Evolutionary conservation across 1,140 invertebrate species (phyloP).

Genomic region (Prorops nasuta): DNA sequence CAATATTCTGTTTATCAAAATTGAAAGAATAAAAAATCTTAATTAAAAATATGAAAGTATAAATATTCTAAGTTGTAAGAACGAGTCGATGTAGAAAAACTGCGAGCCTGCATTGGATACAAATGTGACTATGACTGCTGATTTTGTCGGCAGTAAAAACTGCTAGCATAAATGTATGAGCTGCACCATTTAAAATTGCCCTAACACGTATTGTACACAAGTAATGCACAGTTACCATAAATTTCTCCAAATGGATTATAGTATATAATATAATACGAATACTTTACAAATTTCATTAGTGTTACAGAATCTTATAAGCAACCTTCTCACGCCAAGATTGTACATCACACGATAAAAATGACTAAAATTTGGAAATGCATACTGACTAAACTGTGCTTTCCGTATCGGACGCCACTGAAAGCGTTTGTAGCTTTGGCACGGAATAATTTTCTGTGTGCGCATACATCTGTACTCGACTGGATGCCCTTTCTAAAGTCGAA

Average conservation of each 20-base stretch:
- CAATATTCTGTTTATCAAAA: too few relatives aligned
- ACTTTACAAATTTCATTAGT: slow-evolving; percentile 21
- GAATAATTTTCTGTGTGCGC: slow-evolving; percentile 58
- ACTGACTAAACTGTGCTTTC: slow-evolving; percentile 47
- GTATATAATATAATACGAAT: slow-evolving; percentile 11
- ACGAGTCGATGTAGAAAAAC: too few relatives aligned
- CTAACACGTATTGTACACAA: not conserved
- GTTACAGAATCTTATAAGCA: too few relatives aligned
- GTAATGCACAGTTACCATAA: not conserved
- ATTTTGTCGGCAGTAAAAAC: too few relatives aligned
- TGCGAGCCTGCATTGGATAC: too few relatives aligned
- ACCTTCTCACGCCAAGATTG: slow-evolving; percentile 26
- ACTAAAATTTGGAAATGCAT: slow-evolving; percentile 46
- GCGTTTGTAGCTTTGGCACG: slow-evolving; percentile 56
- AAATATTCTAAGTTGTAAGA: too few relatives aligned
- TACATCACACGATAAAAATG: slow-evolving; percentile 20
- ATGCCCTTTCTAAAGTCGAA: slow-evolving; percentile 44
- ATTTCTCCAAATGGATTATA: slow-evolving; percentile 20
- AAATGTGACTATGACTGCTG: too few relatives aligned
- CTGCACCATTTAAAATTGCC: not conserved
- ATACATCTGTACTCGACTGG: slow-evolving; percentile 34
- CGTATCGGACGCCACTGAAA: slow-evolving; percentile 48
- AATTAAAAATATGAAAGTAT: too few relatives aligned
- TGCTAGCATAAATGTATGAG: too few relatives aligned
- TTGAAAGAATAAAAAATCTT: too few relatives aligned